Evolutionary conservation across 1,140 invertebrate species (phyloP).

Genomic region (Wasmannia auropunctata): DNA sequence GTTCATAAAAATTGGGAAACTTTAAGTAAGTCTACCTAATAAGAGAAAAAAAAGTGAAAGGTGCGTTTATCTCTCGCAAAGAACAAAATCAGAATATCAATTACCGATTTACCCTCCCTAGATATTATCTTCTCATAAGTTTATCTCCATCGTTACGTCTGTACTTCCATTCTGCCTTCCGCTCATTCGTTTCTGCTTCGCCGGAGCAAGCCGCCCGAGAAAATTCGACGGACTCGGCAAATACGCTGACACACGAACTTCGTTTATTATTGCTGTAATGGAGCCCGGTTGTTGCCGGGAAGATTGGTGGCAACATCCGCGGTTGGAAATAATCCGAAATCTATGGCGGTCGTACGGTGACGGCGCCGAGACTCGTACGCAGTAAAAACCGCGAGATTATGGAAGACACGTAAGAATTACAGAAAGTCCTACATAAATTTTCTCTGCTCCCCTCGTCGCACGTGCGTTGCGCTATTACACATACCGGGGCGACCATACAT

Average conservation of each 20-base stretch:
- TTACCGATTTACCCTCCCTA: not conserved
- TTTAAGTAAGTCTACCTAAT: not conserved
- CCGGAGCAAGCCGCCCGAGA: not conserved
- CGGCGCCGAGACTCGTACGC: not conserved
- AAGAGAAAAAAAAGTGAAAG: not conserved
- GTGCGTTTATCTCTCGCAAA: not conserved
- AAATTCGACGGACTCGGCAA: not conserved
- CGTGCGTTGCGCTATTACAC: not conserved
- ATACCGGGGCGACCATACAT: not conserved
- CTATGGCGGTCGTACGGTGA: constrained; percentile 25
- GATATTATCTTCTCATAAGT: not conserved
- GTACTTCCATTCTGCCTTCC: not conserved
- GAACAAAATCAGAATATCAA: not conserved
- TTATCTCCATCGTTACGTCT: not conserved
- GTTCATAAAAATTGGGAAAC: not conserved
- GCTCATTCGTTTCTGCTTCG: not conserved
- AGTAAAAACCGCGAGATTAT: constrained; percentile 51
- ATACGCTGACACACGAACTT: constrained; percentile 8
- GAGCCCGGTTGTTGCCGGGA: constrained; percentile 18
- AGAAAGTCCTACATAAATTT: constrained; percentile 31
- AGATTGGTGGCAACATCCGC: constrained; percentile 8
- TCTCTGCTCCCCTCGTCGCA: not conserved
- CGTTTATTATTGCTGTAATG: constrained; percentile 31
- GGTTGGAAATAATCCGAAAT: constrained; percentile 38
- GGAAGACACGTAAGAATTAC: constrained; percentile 47